These are phyloP conservation scores for Matsumyia berberina DNA, from an alignment of 2,888 invertebrate genomes.

Conservation along the genomic window DNA sequence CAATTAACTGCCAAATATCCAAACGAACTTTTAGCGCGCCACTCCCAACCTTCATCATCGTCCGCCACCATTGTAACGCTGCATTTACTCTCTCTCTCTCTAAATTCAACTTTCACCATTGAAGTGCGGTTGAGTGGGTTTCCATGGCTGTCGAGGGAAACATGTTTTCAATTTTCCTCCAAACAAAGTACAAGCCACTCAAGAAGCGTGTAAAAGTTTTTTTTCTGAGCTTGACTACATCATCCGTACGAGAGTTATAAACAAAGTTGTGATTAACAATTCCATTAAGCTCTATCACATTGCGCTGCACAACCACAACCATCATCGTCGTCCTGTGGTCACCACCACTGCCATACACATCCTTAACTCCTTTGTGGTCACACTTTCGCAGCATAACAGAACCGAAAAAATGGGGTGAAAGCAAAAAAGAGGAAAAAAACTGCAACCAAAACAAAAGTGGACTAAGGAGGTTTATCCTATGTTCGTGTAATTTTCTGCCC, in stretches of 20 bases:
- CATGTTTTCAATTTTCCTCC: constrained; percentile 69
- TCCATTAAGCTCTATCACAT: constrained; percentile 23
- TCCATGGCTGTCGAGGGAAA: constrained; percentile 38
- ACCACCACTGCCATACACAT: constrained; percentile 51
- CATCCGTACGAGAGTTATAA: constrained; percentile 60
- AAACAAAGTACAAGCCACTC: constrained; percentile 66
- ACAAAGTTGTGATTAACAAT: constrained; percentile 70
- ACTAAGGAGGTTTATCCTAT: constrained; percentile 45
- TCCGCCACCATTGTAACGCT: no score
- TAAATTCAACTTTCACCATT: constrained; percentile 57
- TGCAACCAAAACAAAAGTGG: constrained; percentile 11
- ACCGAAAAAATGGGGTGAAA: no score
- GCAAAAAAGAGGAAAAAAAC: no score
- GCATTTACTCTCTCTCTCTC: not conserved
- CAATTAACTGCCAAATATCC: constrained; percentile 46
- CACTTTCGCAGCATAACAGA: constrained; percentile 39
- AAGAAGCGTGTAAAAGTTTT: constrained; percentile 62
- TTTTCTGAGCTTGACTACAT: constrained; percentile 60
- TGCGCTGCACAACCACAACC: constrained; percentile 30
- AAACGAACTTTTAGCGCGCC: constrained; percentile 27
- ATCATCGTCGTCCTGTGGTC: constrained; percentile 53
- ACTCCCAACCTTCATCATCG: no score
- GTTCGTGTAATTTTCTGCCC: constrained; percentile 69
- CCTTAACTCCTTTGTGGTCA: constrained; percentile 47
- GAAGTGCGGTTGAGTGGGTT: constrained; percentile 37